These are phyloP conservation scores for Papilio polytes DNA, from an alignment of 1,140 invertebrate genomes.

Conservation along the genomic window DNA sequence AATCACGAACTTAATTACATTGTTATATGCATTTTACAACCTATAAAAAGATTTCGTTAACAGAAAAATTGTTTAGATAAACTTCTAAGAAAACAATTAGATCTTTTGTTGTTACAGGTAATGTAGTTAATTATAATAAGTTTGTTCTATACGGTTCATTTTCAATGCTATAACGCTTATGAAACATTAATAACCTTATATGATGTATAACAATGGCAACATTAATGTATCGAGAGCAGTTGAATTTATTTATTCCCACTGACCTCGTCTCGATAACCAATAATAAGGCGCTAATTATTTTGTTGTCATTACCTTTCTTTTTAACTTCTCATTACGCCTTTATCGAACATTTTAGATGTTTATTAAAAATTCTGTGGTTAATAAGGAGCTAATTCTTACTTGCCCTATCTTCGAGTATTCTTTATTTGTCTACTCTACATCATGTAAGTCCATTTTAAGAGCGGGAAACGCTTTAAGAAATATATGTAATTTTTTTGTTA, in stretches of 20 bases:
- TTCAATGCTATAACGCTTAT: not conserved
- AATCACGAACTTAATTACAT: too few species aligned
- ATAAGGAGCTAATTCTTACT: not conserved
- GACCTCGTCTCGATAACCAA: conserved; percentile 22
- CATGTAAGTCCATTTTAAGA: too few species aligned
- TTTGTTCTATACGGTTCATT: not conserved
- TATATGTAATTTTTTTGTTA: too few species aligned
- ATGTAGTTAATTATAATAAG: too few species aligned
- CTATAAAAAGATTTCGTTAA: too few species aligned
- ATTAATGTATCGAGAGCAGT: conserved; percentile 6
- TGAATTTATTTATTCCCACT: conserved; percentile 3
- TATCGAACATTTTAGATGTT: not conserved
- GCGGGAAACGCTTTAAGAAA: too few species aligned
- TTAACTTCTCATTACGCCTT: not conserved
- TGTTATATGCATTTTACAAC: too few species aligned
- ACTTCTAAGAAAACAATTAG: too few species aligned
- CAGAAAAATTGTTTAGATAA: too few species aligned
- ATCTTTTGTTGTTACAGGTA: too few species aligned
- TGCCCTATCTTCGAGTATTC: not conserved
- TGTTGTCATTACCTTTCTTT: conserved; percentile 18
- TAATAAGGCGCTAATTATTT: conserved; percentile 15
- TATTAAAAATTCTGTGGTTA: not conserved
- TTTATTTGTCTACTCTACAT: too few species aligned
- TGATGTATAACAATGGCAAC: conserved; percentile 6
- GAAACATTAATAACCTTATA: conserved; percentile 7